These are phyloP conservation scores for Embidobia sp. DNA, from an alignment of 2,888 invertebrate species.

Conservation along the genomic window DNA sequence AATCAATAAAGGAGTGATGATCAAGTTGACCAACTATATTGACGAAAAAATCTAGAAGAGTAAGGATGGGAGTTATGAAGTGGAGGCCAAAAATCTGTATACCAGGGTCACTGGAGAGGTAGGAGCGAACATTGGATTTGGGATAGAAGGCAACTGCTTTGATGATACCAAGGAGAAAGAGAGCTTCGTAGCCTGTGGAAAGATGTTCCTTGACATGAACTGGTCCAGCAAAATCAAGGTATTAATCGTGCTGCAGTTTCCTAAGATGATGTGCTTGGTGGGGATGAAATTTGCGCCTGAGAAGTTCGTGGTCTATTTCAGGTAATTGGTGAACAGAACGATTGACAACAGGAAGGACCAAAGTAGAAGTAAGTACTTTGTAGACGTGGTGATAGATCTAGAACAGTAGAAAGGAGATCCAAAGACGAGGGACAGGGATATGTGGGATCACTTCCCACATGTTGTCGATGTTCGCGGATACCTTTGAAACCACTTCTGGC, in stretches of 20 bases:
- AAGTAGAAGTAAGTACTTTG: constrained; percentile 59
- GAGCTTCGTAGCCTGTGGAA: constrained; percentile 52
- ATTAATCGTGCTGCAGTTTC: neutral
- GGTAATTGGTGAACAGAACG: neutral
- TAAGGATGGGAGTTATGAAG: constrained; percentile 34
- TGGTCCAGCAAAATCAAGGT: constrained; percentile 55
- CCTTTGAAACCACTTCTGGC: constrained; percentile 83
- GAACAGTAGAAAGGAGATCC: constrained; percentile 79
- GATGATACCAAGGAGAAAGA: constrained; percentile 52
- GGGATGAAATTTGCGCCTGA: neutral
- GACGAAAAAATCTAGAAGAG: neutral
- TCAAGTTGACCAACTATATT: too few species aligned
- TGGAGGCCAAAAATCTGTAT: constrained; percentile 69
- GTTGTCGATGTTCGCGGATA: constrained; percentile 82
- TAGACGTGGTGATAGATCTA: constrained; percentile 64
- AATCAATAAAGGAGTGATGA: constrained; percentile 40
- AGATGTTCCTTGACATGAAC: constrained; percentile 53
- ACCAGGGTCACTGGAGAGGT: constrained; percentile 71
- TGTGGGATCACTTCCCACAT: constrained; percentile 75
- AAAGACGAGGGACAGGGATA: constrained; percentile 68
- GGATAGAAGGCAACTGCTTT: constrained; percentile 72
- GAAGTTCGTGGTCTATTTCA: constrained; percentile 4
- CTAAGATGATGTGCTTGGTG: neutral
- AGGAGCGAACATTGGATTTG: constrained; percentile 69
- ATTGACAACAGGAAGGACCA: neutral